Base-by-base conservation (phyloP, 2,888 invertebrate genomes). In the Ophion ellenae region DNA sequence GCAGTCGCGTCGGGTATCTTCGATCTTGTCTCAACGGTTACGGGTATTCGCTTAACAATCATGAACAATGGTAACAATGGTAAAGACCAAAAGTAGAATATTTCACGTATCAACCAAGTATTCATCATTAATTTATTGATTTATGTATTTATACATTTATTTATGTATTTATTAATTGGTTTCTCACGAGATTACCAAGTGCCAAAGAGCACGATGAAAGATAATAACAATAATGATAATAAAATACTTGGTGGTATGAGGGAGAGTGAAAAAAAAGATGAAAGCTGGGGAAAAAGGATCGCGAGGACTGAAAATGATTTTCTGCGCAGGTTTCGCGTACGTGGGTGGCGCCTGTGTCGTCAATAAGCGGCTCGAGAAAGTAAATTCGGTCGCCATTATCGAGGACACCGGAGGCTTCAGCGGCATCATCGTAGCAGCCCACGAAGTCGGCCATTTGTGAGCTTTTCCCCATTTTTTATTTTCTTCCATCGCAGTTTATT, bases 361-460 rank as follows among this genome's bases (percentile, higher is more conserved):
- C 87, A 98, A 99, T 95, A 98, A 98, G 94, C 95, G 98, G 89
- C 95, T 98, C 90, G 98, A 98, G 95, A 99, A 99, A 95, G 98
- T 98, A 90, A 99, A 99, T 95, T 98, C 98, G 83, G 98, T 98
- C 84, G 98, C 98, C 91, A 99, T 99, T 92, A 98, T 99, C 93
- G 98, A 99, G 94, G 98, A 99, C 93, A 98, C 98, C 59, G 98
- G 98, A 89, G 98, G 98, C 89, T 99, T 98, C 95, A 98, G 98
- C 91, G 98, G 98, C 87, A 98, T 99, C 93, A 99, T 99, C 92
- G 98, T 99, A 2, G 98, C 98, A 84, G 98, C 98, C 88, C 98
- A 99, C 94, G 98, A 99, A 97, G 98, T 98, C 90, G 98, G 98
- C 90, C 98, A 99, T 95, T 96, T 99, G 98, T 98, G 96, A 97